phyloP scores from a whole-genome alignment of 2,113 vertebrate genomes.

The Asarcornis scutulata region DNA sequence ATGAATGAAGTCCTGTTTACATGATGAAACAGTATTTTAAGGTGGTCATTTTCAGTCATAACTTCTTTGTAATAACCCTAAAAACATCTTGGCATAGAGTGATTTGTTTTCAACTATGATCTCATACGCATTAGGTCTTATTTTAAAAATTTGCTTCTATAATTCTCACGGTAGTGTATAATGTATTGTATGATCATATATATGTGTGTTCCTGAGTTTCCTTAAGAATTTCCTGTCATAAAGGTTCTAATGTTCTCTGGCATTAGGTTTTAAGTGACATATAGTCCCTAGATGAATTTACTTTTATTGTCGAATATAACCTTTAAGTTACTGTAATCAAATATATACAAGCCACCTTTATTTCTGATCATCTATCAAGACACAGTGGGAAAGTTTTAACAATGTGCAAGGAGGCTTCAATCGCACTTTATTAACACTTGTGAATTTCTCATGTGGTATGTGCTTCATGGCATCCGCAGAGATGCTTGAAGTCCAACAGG shows the following conservation, averaged over 20 bases:
- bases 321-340: background rate
- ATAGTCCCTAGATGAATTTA: background rate
- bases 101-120: constrained; percentile 11
- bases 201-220: background rate
- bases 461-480: background rate
- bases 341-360: background rate
- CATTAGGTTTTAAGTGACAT: constrained; percentile 4
- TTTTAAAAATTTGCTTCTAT: background rate
- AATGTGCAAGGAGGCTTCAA: background rate
- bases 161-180: background rate
- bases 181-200: background rate
- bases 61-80: background rate
- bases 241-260: background rate
- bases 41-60: background rate
- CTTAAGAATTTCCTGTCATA: constrained; percentile 16
- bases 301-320: background rate
- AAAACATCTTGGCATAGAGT: background rate
- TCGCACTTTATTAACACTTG: background rate
- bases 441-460: background rate
- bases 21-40: background rate
- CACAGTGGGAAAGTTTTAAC: background rate
- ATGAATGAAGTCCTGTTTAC: background rate
- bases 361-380: background rate
- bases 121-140: background rate
- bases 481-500: background rate